phyloP scores from a whole-genome alignment of 2,113 vertebrate genomes.

The Actenoides hombroni region DNA sequence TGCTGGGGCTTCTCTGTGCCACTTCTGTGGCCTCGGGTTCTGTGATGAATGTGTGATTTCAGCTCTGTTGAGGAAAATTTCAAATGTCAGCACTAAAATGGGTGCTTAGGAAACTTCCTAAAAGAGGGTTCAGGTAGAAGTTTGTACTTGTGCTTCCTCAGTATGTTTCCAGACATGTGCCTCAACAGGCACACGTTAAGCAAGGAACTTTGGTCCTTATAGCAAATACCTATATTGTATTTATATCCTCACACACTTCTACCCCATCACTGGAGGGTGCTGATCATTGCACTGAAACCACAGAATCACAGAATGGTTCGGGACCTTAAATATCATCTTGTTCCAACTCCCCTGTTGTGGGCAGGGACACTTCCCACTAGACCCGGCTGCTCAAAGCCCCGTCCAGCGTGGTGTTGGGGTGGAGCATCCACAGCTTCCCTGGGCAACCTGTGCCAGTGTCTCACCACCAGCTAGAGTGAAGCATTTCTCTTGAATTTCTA shows the following conservation, averaged over 20 bases:
- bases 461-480: not conserved
- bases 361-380: no score
- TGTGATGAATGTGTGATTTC: not conserved
- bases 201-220: not conserved
- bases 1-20: not conserved
- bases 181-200: not conserved
- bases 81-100: not conserved
- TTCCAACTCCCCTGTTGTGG: not conserved
- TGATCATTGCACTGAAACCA: not conserved
- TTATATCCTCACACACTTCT: not conserved
- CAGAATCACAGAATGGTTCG: not conserved
- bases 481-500: not conserved
- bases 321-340: not conserved
- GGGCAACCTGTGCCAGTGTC: not conserved
- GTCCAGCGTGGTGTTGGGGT: not conserved
- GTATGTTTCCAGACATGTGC: not conserved
- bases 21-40: fast-evolving
- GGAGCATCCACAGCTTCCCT: not conserved
- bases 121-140: not conserved
- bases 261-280: not conserved
- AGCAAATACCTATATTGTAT: not conserved
- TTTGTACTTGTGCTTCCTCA: not conserved
- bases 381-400: no score
- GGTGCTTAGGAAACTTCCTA: not conserved
- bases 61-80: not conserved